phyloP scores from a whole-genome alignment of 2,797 vertebrate genomes.

The Crocodylus rhombifer region DNA sequence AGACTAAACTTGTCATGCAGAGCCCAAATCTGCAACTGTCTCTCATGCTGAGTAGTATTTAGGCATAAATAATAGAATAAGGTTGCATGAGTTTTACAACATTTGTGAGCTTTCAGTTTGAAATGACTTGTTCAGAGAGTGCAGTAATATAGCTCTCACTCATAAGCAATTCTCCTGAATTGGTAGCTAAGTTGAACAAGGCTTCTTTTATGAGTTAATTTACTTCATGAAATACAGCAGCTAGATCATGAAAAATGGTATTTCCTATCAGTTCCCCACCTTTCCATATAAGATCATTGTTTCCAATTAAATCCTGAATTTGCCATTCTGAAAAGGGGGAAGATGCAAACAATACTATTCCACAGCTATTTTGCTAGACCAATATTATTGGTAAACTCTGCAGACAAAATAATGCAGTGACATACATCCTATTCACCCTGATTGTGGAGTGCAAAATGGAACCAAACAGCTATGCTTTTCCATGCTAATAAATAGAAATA shows the following conservation, averaged over 20 bases:
- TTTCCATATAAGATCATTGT: neutral
- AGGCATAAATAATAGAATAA: neutral
- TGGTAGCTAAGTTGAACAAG: neutral
- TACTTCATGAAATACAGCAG: neutral
- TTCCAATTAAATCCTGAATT: neutral
- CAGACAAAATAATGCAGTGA: neutral
- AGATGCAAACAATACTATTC: neutral
- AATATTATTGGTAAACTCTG: neutral
- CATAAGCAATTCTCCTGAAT: neutral
- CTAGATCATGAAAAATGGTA: neutral
- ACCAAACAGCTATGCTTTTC: neutral
- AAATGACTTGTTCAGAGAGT: neutral
- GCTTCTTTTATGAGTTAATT: neutral
- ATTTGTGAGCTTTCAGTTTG: neutral
- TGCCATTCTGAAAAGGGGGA: neutral
- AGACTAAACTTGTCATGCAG: slow-evolving; percentile 57
- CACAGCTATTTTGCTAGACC: neutral
- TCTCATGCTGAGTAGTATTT: slow-evolving; percentile 3
- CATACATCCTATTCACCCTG: neutral
- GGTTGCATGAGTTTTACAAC: neutral
- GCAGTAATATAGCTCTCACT: neutral
- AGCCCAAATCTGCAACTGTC: neutral
- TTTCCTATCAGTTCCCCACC: neutral
- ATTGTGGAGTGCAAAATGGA: neutral
- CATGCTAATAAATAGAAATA: slow-evolving; percentile 57